phyloP scores from a whole-genome alignment of 2,888 invertebrate species.

The Callinectes sapidus region DNA sequence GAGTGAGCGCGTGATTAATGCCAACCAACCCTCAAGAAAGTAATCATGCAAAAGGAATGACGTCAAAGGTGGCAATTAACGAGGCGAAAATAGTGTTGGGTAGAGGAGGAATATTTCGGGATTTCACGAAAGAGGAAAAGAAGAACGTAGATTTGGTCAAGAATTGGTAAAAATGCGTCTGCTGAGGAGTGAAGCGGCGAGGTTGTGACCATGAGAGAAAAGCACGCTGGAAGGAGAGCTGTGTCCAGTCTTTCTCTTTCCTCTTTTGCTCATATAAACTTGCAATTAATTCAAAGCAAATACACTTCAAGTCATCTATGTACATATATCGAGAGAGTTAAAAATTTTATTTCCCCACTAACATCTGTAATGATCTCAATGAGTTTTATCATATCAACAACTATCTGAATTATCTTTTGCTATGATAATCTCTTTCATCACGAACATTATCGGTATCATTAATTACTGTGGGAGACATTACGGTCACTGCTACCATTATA shows the following conservation, averaged over 20 bases:
- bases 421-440: not conserved
- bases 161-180: not conserved
- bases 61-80: slow-evolving; percentile 5
- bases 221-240: not conserved
- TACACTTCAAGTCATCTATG: not conserved
- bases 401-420: not conserved
- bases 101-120: not conserved
- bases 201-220: not conserved
- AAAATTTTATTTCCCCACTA: not conserved
- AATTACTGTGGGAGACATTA: not conserved
- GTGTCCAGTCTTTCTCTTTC: not conserved
- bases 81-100: not conserved
- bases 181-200: not conserved
- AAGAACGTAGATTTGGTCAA: not conserved
- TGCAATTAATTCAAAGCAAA: not conserved
- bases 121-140: not conserved
- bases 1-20: not conserved
- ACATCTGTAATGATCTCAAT: not conserved
- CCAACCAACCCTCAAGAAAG: not conserved
- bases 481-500: not conserved
- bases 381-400: not conserved
- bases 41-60: not conserved
- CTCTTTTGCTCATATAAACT: not conserved
- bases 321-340: not conserved
- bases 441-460: not conserved